phyloP scores from a whole-genome alignment of 2,888 invertebrate species.

The Hipparchia semele region DNA sequence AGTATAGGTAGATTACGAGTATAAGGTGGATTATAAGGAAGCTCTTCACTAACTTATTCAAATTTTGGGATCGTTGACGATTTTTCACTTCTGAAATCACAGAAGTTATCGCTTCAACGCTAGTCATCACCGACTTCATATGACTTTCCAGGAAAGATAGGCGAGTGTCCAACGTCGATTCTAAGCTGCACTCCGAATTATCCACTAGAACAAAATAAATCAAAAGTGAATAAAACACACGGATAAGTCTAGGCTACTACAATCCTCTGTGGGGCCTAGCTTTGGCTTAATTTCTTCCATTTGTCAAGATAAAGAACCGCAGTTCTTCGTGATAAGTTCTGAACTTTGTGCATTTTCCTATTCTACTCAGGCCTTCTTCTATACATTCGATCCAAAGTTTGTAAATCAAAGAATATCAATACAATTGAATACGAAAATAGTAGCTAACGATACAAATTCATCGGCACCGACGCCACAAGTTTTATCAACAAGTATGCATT shows the following conservation, averaged over 20 bases:
- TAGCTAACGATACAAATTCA: neutral
- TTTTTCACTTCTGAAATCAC: slow-evolving; percentile 72
- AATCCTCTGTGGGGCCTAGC: no score
- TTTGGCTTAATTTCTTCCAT: no score
- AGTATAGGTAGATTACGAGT: no score
- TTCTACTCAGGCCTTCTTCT: no score
- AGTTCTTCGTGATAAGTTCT: no score
- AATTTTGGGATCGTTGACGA: slow-evolving; percentile 54
- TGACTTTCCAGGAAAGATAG: slow-evolving; percentile 57
- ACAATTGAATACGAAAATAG: neutral
- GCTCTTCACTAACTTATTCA: slow-evolving; percentile 43
- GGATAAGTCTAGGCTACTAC: no score
- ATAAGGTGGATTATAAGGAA: no score
- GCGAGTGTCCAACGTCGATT: slow-evolving; percentile 54
- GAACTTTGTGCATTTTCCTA: no score
- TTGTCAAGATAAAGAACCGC: no score
- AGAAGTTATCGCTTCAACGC: slow-evolving; percentile 64
- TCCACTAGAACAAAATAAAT: slow-evolving; percentile 48
- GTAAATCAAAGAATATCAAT: neutral
- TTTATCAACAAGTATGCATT: neutral
- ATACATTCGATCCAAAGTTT: neutral
- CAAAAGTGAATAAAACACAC: neutral
- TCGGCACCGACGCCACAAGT: neutral
- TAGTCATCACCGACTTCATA: slow-evolving; percentile 57
- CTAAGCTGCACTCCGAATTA: slow-evolving; percentile 51